Base-by-base conservation (phyloP, 2,888 invertebrate species). In the Leptinotarsa haldemani region DNA sequence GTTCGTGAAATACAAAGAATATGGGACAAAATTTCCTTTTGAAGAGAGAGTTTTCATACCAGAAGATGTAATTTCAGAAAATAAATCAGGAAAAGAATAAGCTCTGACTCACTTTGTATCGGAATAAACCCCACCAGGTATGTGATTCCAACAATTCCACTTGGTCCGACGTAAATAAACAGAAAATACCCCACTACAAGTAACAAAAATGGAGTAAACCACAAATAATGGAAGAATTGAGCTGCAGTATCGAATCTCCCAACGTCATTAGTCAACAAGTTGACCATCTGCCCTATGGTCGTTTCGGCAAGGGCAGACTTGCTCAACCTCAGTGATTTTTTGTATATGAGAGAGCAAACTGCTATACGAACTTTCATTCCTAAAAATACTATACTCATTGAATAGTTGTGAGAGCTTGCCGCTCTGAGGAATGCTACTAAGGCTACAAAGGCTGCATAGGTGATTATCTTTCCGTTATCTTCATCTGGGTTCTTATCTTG, bases 291-390 rank as follows among this genome's bases (percentile, higher is more conserved):
- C 1, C 82, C 82, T 46, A 81, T 73, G 4, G 82, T 82, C 15
- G 81, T 81, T 65, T 79, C 79, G 1, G 77, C 81, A 58, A 82
- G 53, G 9, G 81, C 74, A 0, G 78, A 74, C 67, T 80, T 80
- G 68, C 80, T 82, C 20, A 82, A 64, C 61, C 70, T 78, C 53
- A 81, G 70, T 2, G 79, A 77, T 74, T 81, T 81, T 53, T 95
- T 91, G 85, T 95, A 96, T 73, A 97, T 92, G 30, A 97, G 88
- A 0, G 95, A 93, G 82, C 95, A 95, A 82, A 94, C 93, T 0
- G 95, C 95, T 0, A 96, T 91, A 15, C 96, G 89, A 84, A 95
- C 90, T 86, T 94, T 92, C 95, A 95, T 94, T 65, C 96, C 96
- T 87, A 94, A 90, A 82, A 94, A 93, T 69, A 94, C 89, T 18